Evolutionary conservation across 2,888 invertebrate genomes (phyloP).

Genomic region (Shargacucullia verbasci): DNA sequence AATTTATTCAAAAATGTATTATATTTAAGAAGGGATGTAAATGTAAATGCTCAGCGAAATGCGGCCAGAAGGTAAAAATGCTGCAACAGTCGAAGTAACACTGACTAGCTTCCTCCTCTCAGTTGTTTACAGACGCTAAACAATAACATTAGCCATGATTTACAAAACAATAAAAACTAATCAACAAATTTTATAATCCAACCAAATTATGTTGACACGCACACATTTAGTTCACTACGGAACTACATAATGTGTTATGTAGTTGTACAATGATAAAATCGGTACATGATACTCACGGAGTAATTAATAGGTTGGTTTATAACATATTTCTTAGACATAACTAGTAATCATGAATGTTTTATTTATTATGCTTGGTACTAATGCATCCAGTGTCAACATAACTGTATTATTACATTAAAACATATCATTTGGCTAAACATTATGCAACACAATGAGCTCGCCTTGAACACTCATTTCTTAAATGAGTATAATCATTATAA

Average conservation of each 20-base stretch:
- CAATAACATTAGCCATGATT: slow-evolving; percentile 57
- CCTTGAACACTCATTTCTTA: slow-evolving; percentile 55
- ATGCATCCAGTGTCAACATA: slow-evolving; percentile 52
- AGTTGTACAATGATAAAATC: slow-evolving; percentile 39
- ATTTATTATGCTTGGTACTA: slow-evolving; percentile 53
- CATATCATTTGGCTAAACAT: slow-evolving; percentile 70
- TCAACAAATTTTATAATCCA: slow-evolving; percentile 71
- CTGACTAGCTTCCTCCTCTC: slow-evolving; percentile 63
- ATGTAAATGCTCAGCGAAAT: slow-evolving; percentile 77
- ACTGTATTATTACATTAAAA: slow-evolving; percentile 59
- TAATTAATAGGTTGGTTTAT: slow-evolving; percentile 24
- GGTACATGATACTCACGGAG: slow-evolving; percentile 30
- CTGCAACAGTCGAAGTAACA: slow-evolving; percentile 66
- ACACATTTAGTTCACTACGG: slow-evolving; percentile 52
- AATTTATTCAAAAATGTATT: slow-evolving; percentile 51
- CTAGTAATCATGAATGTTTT: slow-evolving; percentile 42
- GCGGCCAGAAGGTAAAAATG: slow-evolving; percentile 65
- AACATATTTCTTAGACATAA: slow-evolving; percentile 29
- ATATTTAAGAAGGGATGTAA: slow-evolving; percentile 55
- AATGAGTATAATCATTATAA: slow-evolving; percentile 54
- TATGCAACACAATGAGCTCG: slow-evolving; percentile 67
- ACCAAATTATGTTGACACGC: slow-evolving; percentile 56
- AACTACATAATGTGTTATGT: slow-evolving; percentile 41
- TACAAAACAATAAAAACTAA: slow-evolving; percentile 77
- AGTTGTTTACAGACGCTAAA: slow-evolving; percentile 47